Evolutionary conservation across 1,140 invertebrate genomes (phyloP), one percentile per base, ranked within the genome.

Genomic region (Bombus huntii): DNA sequence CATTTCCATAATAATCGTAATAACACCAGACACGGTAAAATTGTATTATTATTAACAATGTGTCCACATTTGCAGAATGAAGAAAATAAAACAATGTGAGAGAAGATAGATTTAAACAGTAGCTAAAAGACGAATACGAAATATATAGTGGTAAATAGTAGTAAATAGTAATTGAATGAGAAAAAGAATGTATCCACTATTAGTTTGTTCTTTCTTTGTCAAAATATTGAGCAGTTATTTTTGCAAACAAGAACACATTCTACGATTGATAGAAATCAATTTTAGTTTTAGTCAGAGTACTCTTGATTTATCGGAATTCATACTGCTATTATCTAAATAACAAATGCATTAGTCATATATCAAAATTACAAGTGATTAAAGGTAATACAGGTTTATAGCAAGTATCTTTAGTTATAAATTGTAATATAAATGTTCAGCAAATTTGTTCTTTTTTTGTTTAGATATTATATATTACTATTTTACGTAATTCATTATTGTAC

Each of bases 401-500:
- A 92, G 87, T 92, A 88, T 81, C 79, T 91, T 87, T 87, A 88
- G 88, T 92, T 89, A 92, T 88, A 90, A 90, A 93, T 87, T 73
- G 85, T 91, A 91, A 92, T 92, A 93, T 87, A 92, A 93, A 93
- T 91, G 89, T 91, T 92, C 88, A 91, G 91, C 87, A 89, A 92
- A 83, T 89, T 90, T 90, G 86, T 78, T 87, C 31, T 83, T 77
- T 70, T 89, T 90, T 87, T 72, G 85, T 83, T 85, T 85, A 90
- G 62, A 88, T 88, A 76, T 88, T 91, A 87, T 80, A 92, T 89
- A 92, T 88, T 91, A 89, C 87, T 92, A 91, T 93, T 91, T 90
- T 87, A 92, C 87, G 91, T 92, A 91, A 93, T 93, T 93, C 78
- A 93, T 93, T 92, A 93, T 93, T 92, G 91, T 94, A 94, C 91